Evolutionary conservation across 2,797 vertebrate species (phyloP), one percentile per base, ranked within the genome.

Genomic region (Cynodonichthys magdalenae): DNA sequence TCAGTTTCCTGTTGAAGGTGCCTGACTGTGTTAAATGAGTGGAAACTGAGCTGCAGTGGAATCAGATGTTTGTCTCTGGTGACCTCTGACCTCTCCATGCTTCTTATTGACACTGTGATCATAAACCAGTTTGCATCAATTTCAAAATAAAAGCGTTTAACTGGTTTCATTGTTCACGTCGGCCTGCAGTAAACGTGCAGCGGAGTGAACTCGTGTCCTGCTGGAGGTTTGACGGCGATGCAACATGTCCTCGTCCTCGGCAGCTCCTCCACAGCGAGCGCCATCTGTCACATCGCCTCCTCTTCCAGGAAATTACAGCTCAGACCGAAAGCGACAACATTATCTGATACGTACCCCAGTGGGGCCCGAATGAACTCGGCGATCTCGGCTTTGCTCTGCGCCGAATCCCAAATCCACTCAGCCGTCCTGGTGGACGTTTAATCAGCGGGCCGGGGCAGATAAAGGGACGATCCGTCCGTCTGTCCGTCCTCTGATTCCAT

Each of bases 301-400:
- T 84, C 78, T 76, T 83, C 81, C 74, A 80, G 83, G 81, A 84
- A 80, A 80, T 82, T 76, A 81, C 75, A 80, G 75, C 76, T 80
- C 77, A 62, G 64, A 77, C 63, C 4, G 0, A 75, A 64, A 81
- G 79, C 19, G 75, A 79, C 83, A 76, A 52, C 53, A 54, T 69
- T 79, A 82, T 84, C 77, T 57, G 83, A 83, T 77, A 50, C 58
- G 70, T 57, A 19, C 18, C 65, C 67, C 39, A 17, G 41, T 45
- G 47, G 76, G 64, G 61, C 31, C 7, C 61, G 66, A 44, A 67
- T 48, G 69, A 58, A 58, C 66, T 74, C 68, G 0, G 55, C 52
- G 44, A 58, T 63, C 75, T 77, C 64, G 9, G 63, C 60, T 52
- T 28, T 4, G 12, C 60, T 72, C 81, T 57, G 28, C 27, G 59